Evolutionary conservation across 2,113 vertebrate genomes (phyloP).

Genomic region (Caracal caracal): DNA sequence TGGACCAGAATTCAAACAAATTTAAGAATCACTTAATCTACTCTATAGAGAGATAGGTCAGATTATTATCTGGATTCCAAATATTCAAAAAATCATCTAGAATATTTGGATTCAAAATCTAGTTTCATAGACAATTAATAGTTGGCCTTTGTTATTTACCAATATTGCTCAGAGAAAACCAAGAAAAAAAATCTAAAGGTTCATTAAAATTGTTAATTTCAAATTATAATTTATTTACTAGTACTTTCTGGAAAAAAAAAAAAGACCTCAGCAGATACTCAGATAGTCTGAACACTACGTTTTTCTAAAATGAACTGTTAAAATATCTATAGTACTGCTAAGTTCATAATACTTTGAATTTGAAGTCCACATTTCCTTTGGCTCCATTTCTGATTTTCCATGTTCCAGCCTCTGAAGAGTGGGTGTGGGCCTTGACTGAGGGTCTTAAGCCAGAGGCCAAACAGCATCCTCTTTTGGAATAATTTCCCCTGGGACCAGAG

Average conservation of each 20-base stretch:
- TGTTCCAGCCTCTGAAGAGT: neutral
- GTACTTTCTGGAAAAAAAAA: neutral
- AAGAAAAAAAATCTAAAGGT: neutral
- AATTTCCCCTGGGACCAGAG: neutral
- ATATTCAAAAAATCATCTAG: neutral
- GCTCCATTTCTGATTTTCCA: slow-evolving; percentile 54
- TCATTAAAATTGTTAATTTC: neutral
- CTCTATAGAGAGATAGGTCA: neutral
- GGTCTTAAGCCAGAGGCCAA: neutral
- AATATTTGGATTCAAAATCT: neutral
- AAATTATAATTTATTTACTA: slow-evolving; percentile 22
- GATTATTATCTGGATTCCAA: slow-evolving; percentile 22
- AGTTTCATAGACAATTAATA: neutral
- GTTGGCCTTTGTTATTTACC: neutral
- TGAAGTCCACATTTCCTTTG: slow-evolving; percentile 41
- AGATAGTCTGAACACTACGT: neutral
- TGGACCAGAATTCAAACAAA: neutral
- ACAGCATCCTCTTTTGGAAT: neutral
- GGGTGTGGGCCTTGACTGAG: neutral
- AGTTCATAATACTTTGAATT: neutral
- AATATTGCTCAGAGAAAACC: neutral
- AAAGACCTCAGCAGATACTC: neutral
- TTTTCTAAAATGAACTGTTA: neutral
- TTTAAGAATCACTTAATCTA: neutral
- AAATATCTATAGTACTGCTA: neutral